phyloP scores from a whole-genome alignment of 2,888 invertebrate genomes.

The Scaptomyza tumidula region DNA sequence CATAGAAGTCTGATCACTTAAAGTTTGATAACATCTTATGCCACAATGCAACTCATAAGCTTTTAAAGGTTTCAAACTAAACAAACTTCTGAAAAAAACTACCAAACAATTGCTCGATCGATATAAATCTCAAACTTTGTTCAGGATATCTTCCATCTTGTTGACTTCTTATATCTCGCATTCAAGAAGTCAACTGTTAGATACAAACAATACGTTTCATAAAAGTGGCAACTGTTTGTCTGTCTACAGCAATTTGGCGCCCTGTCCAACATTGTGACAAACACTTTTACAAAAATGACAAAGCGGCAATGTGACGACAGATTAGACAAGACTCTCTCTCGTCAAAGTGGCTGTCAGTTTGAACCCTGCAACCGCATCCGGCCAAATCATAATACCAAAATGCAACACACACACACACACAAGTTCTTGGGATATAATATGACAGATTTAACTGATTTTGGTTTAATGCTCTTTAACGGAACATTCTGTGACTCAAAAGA shows the following conservation, averaged over 20 bases:
- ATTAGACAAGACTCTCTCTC: conserved; percentile 35
- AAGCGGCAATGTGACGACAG: conserved; percentile 28
- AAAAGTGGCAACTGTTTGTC: background rate
- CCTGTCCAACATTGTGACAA: conserved; percentile 6
- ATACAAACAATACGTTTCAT: background rate
- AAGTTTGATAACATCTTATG: too few species aligned
- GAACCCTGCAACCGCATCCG: conserved; percentile 39
- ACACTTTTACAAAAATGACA: background rate
- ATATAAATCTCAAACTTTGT: too few species aligned
- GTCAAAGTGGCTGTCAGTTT: conserved; percentile 18
- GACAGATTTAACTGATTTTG: conserved; percentile 2
- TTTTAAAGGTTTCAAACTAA: too few species aligned
- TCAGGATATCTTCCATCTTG: too few species aligned
- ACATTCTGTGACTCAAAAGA: conserved; percentile 1
- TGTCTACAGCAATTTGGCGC: conserved; percentile 26
- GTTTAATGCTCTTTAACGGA: conserved; percentile 32
- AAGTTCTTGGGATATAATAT: background rate
- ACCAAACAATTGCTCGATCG: too few species aligned
- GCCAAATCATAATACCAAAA: conserved; percentile 4
- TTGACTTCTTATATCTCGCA: too few species aligned
- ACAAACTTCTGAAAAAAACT: too few species aligned
- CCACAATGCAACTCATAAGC: too few species aligned
- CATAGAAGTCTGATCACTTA: too few species aligned
- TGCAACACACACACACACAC: background rate
- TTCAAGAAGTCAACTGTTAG: background rate